Percentiles rank a stretch among this genome's conserved stretches.
Evolutionary conservation across 37 sponge, comb jelly and placozoan species (phyloP).

Genomic region (Lycopodina hypogea): DNA sequence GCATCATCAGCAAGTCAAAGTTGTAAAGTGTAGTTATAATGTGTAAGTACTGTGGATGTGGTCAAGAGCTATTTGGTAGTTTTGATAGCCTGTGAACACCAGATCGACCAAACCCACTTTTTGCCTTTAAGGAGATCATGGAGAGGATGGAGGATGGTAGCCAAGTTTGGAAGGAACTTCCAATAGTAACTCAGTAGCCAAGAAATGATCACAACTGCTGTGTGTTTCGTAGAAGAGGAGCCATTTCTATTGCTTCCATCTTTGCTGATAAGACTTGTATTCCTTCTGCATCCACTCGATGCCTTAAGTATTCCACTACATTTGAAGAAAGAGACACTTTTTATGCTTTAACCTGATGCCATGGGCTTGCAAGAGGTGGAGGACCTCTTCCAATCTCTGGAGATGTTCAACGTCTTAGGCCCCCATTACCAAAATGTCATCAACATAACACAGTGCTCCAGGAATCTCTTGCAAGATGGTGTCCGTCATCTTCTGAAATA

Average conservation of each 20-base stretch:
- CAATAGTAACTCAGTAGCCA: slow-evolving; percentile 38
- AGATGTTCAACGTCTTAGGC: too few relatives aligned
- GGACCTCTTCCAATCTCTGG: too few relatives aligned
- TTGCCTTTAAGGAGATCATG: slow-evolving; percentile 25
- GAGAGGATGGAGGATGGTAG: slow-evolving; percentile 21
- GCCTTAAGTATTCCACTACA: slow-evolving; percentile 23
- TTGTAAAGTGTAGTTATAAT: slow-evolving; percentile 25
- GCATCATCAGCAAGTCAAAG: slow-evolving; percentile 26
- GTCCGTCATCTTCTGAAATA: neutral
- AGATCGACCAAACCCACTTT: slow-evolving; percentile 27
- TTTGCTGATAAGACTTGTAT: slow-evolving; percentile 5
- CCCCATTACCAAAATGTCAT: too few relatives aligned
- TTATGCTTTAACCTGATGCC: too few relatives aligned
- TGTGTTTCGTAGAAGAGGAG: slow-evolving; percentile 22
- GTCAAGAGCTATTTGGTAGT: slow-evolving; percentile 18
- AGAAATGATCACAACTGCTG: slow-evolving; percentile 17
- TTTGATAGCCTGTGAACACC: slow-evolving; percentile 3
- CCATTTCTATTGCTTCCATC: slow-evolving; percentile 10
- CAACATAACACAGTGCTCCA: too few relatives aligned
- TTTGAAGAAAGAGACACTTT: slow-evolving; percentile 10
- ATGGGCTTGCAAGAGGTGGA: too few relatives aligned
- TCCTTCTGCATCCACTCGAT: slow-evolving; percentile 19
- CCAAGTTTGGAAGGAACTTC: slow-evolving; percentile 45
- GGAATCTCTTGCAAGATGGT: too few relatives aligned
- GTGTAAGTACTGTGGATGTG: slow-evolving; percentile 14